Percentiles rank a stretch among this genome's conserved stretches.
Conservation (phyloP, 2,113 vertebrate genomes). For the Percina caprodes region DNA sequence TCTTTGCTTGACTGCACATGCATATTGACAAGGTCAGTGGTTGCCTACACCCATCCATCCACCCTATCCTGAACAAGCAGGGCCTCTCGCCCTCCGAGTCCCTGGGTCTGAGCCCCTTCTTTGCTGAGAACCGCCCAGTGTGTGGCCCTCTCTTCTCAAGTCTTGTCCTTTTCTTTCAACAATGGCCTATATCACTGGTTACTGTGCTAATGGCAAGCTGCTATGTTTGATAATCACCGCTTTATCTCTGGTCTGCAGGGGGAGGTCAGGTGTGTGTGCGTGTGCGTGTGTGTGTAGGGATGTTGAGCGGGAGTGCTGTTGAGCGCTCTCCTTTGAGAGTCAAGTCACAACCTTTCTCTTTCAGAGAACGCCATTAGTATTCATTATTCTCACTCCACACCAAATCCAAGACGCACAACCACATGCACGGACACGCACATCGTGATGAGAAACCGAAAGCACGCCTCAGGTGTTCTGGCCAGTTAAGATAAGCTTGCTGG, state of each 20-base stretch:
- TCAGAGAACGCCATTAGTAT: constrained; percentile 77
- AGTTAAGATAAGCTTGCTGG: constrained; percentile 77
- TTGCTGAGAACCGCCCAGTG: constrained; percentile 24
- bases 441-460: constrained; percentile 65
- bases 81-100: neutral
- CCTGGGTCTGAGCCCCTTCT: neutral
- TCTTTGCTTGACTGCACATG: constrained; percentile 31
- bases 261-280: constrained; percentile 56
- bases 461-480: constrained; percentile 77
- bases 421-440: constrained; percentile 57
- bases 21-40: constrained; percentile 70
- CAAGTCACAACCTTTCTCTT: constrained; percentile 79
- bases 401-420: constrained; percentile 59
- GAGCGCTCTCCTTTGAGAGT: constrained; percentile 70
- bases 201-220: constrained; percentile 67
- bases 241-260: constrained; percentile 68
- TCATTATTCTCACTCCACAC: constrained; percentile 72
- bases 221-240: constrained; percentile 71
- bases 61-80: constrained; percentile 20
- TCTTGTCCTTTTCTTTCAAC: constrained; percentile 42
- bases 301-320: constrained; percentile 45
- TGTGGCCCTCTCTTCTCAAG: constrained; percentile 36
- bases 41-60: constrained; percentile 35
- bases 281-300: constrained; percentile 22
- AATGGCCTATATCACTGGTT: constrained; percentile 43